Evolutionary conservation across 2,888 invertebrate genomes (phyloP).

Genomic region (Didymodactylos carnosus): DNA sequence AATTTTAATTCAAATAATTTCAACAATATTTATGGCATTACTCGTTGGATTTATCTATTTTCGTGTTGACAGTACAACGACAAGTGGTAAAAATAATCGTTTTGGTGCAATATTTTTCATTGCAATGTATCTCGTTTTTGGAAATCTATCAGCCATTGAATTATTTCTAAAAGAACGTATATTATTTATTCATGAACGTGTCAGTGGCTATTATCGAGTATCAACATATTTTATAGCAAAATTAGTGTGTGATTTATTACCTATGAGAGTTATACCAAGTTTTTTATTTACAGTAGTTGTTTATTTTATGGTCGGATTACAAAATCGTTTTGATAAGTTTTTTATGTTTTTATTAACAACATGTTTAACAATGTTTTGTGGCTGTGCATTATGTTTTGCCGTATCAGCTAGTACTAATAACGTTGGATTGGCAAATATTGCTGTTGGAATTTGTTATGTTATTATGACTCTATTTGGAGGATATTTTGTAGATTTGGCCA

Average conservation of each 20-base stretch:
- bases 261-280: conserved; percentile 26
- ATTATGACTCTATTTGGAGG: background rate
- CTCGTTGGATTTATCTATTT: conserved; percentile 32
- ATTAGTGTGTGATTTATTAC: conserved; percentile 30
- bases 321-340: conserved; percentile 22
- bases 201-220: conserved; percentile 31
- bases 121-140: conserved; percentile 33
- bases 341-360: conserved; percentile 25
- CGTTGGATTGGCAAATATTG: conserved; percentile 19
- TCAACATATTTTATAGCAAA: conserved; percentile 31
- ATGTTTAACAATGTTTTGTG: conserved; percentile 26
- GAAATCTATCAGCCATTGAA: conserved; percentile 31
- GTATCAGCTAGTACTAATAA: conserved; percentile 26
- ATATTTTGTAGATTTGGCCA: background rate
- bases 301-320: conserved; percentile 29
- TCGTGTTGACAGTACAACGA: conserved; percentile 21
- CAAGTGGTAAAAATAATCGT: conserved; percentile 29
- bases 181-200: conserved; percentile 33
- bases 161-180: background rate
- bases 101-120: conserved; percentile 34
- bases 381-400: conserved; percentile 26
- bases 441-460: background rate
- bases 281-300: conserved; percentile 24
- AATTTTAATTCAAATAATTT: conserved; percentile 20
- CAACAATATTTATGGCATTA: conserved; percentile 26